phyloP scores from a whole-genome alignment of 2,113 vertebrate species.

The Cinclus mexicanus region DNA sequence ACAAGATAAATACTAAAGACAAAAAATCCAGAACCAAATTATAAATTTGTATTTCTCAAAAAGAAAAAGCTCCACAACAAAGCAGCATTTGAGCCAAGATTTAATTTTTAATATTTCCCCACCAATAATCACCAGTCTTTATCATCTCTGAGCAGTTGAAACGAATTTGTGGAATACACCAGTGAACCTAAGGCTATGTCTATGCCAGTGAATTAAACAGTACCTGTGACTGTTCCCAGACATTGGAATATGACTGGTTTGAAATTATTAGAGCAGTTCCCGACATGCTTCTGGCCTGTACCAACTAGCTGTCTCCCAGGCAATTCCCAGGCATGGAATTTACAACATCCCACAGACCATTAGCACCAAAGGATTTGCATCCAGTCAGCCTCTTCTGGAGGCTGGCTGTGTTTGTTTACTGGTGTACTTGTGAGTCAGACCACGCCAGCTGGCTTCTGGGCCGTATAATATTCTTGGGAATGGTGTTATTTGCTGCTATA shows the following conservation, averaged over 20 bases:
- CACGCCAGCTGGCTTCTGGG: not conserved
- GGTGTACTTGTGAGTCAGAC: not conserved
- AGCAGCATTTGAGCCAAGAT: not conserved
- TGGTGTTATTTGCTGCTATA: not conserved
- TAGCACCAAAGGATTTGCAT: slow-evolving; percentile 12
- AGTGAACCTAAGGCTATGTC: not conserved
- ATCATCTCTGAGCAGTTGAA: not conserved
- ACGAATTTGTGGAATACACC: not conserved
- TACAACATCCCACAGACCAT: not conserved
- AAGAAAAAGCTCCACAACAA: not conserved
- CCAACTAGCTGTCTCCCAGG: not conserved
- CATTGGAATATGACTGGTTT: not conserved
- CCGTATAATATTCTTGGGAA: not conserved
- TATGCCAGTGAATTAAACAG: not conserved
- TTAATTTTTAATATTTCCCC: not conserved
- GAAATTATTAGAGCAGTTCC: not conserved
- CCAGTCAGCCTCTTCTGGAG: not conserved
- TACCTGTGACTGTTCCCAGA: not conserved
- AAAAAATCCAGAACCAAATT: not conserved
- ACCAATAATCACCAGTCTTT: not conserved
- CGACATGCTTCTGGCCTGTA: not conserved
- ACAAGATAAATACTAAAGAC: not conserved
- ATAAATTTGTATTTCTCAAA: not conserved
- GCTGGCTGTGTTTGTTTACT: not conserved
- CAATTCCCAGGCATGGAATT: not conserved